Evolutionary conservation across 1,140 invertebrate species (phyloP).

Genomic region (Brachionus calyciflorus): DNA sequence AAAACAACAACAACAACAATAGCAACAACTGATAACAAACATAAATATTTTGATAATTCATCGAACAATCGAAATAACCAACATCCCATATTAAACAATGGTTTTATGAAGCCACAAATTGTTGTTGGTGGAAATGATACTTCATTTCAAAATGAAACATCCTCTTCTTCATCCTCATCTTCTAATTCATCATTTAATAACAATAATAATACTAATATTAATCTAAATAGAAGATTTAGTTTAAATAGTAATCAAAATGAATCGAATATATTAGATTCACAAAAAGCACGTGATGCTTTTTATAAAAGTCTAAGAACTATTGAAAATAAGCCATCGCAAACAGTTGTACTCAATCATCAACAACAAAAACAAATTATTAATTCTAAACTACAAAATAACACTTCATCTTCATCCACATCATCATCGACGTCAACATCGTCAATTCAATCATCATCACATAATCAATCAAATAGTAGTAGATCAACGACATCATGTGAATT

Average conservation of each 20-base stretch:
- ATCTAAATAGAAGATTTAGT: not conserved
- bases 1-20: not conserved
- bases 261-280: not conserved
- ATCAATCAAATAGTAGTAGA: not conserved
- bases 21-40: not conserved
- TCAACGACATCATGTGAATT: not conserved
- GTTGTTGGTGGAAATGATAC: not conserved
- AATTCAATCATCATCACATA: not conserved
- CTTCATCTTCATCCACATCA: not conserved
- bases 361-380: not conserved
- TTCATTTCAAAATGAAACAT: slow-evolving; percentile 5
- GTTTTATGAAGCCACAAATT: slow-evolving; percentile 36
- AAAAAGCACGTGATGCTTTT: slow-evolving; percentile 25
- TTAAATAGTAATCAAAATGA: not conserved
- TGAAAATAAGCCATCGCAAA: not conserved
- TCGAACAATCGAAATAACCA: not conserved
- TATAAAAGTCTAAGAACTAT: slow-evolving; percentile 7
- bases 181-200: slow-evolving; percentile 3
- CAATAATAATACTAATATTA: not conserved
- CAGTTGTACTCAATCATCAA: too few species aligned
- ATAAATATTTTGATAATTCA: slow-evolving; percentile 37
- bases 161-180: not conserved
- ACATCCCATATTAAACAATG: slow-evolving; percentile 36
- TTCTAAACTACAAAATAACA: not conserved
- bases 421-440: not conserved